A percentile compares a stretch with the other conserved stretches of the same genome.
These are phyloP conservation scores for Drosophila fungiperda DNA, from an alignment of 2,888 invertebrate species.

Conservation along the genomic window DNA sequence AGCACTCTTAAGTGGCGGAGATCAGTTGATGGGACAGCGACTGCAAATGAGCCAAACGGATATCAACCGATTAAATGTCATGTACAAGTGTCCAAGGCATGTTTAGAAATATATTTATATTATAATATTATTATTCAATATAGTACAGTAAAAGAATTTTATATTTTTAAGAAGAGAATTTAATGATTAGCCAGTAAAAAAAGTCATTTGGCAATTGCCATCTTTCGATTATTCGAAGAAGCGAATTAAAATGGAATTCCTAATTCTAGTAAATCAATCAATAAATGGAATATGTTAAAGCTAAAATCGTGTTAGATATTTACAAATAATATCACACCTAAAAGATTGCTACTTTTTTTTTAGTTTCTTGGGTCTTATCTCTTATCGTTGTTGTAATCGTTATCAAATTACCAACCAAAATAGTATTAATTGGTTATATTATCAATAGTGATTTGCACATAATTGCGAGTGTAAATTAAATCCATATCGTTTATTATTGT, in stretches of 20 bases:
- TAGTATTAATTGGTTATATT: background rate
- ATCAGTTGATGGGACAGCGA: slow-evolving; percentile 54
- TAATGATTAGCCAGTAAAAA: background rate
- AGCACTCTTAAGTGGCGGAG: slow-evolving; percentile 79
- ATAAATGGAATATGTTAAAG: background rate
- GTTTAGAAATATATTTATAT: background rate
- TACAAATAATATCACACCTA: slow-evolving; percentile 14
- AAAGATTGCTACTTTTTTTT: slow-evolving; percentile 23
- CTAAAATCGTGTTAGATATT: background rate
- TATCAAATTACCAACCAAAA: slow-evolving; percentile 4
- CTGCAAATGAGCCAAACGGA: slow-evolving; percentile 45
- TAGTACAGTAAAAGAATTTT: background rate
- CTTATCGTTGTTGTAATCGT: background rate
- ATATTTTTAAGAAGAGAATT: background rate
- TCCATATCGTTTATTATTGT: background rate
- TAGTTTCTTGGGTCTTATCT: background rate
- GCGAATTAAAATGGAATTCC: background rate
- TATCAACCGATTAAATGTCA: slow-evolving; percentile 58
- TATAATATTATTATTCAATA: background rate
- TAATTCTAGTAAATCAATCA: background rate
- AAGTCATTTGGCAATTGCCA: background rate
- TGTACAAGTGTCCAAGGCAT: slow-evolving; percentile 55
- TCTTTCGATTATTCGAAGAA: background rate
- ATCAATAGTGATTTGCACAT: background rate
- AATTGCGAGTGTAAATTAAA: background rate